A percentile compares a stretch with the other conserved stretches of the same genome.
These are phyloP conservation scores for Zeugodacus cucurbitae DNA, from an alignment of 1,140 invertebrate genomes.

Conservation along the genomic window DNA sequence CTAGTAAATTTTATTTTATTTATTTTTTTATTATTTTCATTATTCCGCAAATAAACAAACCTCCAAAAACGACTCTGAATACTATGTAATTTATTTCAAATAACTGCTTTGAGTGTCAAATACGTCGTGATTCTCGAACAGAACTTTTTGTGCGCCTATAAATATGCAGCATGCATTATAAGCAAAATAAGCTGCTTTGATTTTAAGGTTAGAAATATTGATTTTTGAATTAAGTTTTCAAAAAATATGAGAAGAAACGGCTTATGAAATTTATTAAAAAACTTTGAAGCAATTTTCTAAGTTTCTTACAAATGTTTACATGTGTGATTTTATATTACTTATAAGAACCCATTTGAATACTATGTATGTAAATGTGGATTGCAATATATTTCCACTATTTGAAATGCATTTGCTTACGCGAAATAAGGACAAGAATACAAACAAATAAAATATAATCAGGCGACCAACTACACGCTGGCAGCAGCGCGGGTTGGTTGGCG, in stretches of 20 bases:
- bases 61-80: no score
- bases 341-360: not conserved
- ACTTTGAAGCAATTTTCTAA: not conserved
- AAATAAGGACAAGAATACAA: constrained; percentile 23
- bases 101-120: no score
- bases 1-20: no score
- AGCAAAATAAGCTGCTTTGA: not conserved
- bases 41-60: no score
- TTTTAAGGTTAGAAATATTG: not conserved
- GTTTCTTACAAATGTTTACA: not conserved
- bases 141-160: not conserved
- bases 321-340: not conserved
- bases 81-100: no score
- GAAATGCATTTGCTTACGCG: not conserved
- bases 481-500: not conserved
- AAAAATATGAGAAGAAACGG: not conserved
- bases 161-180: not conserved
- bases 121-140: no score
- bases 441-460: not conserved
- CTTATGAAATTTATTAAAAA: not conserved
- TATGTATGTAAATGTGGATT: not conserved
- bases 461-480: not conserved
- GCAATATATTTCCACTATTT: not conserved
- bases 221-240: not conserved
- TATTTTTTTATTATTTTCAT: no score